Evolutionary conservation across 2,113 vertebrate genomes (phyloP), one percentile per base, ranked within the genome.

Genomic region (Arizona elegans): DNA sequence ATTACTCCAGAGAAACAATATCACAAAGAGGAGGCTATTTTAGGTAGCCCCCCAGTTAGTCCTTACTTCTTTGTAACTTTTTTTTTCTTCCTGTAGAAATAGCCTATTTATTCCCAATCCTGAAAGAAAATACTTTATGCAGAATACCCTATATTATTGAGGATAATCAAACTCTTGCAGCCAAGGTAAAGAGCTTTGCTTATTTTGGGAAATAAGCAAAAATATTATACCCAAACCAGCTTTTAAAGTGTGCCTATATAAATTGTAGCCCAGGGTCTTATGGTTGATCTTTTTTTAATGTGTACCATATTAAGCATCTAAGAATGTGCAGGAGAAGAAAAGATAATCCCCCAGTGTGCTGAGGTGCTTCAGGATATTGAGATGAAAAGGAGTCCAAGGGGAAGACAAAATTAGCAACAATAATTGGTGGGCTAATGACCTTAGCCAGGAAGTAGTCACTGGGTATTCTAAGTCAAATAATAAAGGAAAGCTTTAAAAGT

Each of bases 131-230:
- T 21, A 81, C 33, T n/a, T 8, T 96, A 90, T 95, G 86, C 92
- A 93, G 95, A 95, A 96, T 95, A 93, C 94, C 94, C 93, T 95
- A 12, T 95, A 92, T 95, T 96, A 95, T 96, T 95, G 93, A 95
- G 56, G 62, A 53, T 89, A 92, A 90, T 92, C 89, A 81, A 89
- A 86, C 38, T 24, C 62, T 88, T 38, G 8, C 23, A 7, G 87
- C 89, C 24, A 55, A 89, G 53, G 81, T 55, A 81, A 88, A 87
- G 56, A 38, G 24, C 13, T 65, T 87, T 88, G 33, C 11, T 38
- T 89, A 26, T 75, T 10, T 0, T 70, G 47, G 62, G 56, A 81
- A 89, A 29, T 23, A 88, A 52, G 50, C 17, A 52, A 88, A 52
- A n/a, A 38, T 5, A 2, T 21, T 19, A 50, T 81, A 24, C 24